phyloP scores from a whole-genome alignment of 1,140 invertebrate species.

The Neocloeon triangulifer region DNA sequence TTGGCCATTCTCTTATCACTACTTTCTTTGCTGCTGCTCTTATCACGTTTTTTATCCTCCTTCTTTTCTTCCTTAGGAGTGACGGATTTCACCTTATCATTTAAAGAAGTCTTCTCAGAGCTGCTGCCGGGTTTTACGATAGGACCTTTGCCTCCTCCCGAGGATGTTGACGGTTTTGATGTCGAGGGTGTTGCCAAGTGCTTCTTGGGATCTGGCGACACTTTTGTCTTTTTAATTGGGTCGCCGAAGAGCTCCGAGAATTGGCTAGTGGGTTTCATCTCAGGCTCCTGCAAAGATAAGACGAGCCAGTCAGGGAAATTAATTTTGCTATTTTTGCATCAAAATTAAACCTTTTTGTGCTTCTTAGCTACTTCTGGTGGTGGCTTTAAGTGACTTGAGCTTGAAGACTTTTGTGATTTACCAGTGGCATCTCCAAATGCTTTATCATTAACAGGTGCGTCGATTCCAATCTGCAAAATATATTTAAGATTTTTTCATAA shows the following conservation, averaged over 20 bases:
- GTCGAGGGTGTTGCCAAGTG: conserved; percentile 8
- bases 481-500: too few relatives aligned
- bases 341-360: too few relatives aligned
- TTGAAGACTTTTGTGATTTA: too few relatives aligned
- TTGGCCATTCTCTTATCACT: conserved; percentile 14
- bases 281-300: too few relatives aligned
- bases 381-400: too few relatives aligned
- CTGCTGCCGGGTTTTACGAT: conserved; percentile 3
- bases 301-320: too few relatives aligned
- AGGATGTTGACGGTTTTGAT: conserved; percentile 20
- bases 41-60: conserved; percentile 18
- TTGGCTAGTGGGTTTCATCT: conserved; percentile 32
- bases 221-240: conserved; percentile 43
- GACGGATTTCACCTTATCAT: conserved; percentile 1
- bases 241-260: conserved; percentile 60
- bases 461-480: too few relatives aligned
- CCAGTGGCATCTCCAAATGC: too few relatives aligned
- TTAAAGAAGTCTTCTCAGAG: not conserved
- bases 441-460: too few relatives aligned
- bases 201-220: conserved; percentile 34
- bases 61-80: conserved; percentile 22
- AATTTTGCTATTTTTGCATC: too few relatives aligned
- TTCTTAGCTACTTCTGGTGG: too few relatives aligned
- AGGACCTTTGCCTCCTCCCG: conserved; percentile 9
- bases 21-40: conserved; percentile 14